Base-by-base conservation (phyloP, 2,113 vertebrate genomes). In the Tringa solitaria region DNA sequence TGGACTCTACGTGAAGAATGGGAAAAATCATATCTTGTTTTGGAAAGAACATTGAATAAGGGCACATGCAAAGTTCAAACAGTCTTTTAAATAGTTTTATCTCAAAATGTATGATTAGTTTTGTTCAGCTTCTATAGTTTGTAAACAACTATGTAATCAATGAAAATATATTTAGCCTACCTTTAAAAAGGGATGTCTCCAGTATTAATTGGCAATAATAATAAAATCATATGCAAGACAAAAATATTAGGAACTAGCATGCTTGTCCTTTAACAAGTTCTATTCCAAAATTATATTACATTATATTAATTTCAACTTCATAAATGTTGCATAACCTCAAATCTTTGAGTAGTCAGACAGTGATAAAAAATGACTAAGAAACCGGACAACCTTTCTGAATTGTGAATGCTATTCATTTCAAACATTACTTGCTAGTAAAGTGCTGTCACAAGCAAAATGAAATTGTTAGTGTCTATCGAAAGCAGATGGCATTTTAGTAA, bases 101-200 rank as follows among this genome's bases (percentile, higher is more conserved):
- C 84, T 95, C 84, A 82, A 94, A 97, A 97, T 45, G 63, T 74
- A 78, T 74, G 45, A 50, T 90, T 96, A 95, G 61, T 92, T 96
- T 93, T 80, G 53, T 76, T 96, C 81, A 77, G 64, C 76, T 95
- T 68, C 65, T 87, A 68, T 81, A 95, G 78, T 60, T 86, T 92
- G 87, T 95, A 96, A 97, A 92, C 86, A 72, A 87, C 94, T 91
- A 91, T 74, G 70, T 87, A 97, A 96, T 67, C 89, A 92, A 87
- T 96, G 90, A 95, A 97, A 96, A 97, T 90, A 93, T 94, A 93
- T 96, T 97, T 94, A 94, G 84, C 93, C 94, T 95, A 95, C 53
- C 41, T 89, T 94, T 89, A 97, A 95, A 95, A 97, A 95, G 48
- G 95, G 95, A 94, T 53, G 69, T 74, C 85, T 88, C 80, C 67